phyloP scores from a whole-genome alignment of 2,113 vertebrate species.

The Eulemur macaco region DNA sequence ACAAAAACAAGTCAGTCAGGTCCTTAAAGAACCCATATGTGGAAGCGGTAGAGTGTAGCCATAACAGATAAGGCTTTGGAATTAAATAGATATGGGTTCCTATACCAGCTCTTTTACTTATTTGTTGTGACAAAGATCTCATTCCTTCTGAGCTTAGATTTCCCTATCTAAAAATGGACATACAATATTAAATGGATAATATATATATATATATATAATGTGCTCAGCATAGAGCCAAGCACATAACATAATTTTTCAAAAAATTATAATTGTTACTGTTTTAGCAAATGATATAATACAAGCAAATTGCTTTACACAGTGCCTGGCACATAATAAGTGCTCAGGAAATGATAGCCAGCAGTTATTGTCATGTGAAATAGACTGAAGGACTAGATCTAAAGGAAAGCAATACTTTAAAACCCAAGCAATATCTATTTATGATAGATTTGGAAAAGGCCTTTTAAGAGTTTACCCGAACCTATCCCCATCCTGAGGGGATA shows the following conservation, averaged over 20 bases:
- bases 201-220: not conserved
- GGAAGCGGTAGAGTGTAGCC: not conserved
- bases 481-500: not conserved
- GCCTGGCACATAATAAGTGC: not conserved
- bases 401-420: not conserved
- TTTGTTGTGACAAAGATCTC: not conserved
- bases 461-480: slow-evolving; percentile 11
- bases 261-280: slow-evolving; percentile 7
- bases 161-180: not conserved
- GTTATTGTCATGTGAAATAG: not conserved
- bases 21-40: not conserved
- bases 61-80: not conserved
- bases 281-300: slow-evolving; percentile 6
- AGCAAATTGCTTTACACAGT: slow-evolving; percentile 8
- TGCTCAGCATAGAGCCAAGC: not conserved
- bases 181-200: slow-evolving; percentile 1
- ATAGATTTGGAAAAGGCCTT: slow-evolving; percentile 22
- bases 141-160: slow-evolving; percentile 5
- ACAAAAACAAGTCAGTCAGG: not conserved
- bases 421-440: not conserved
- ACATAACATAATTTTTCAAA: slow-evolving; percentile 11
- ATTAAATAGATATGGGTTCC: not conserved
- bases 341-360: slow-evolving; percentile 35
- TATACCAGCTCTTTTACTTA: not conserved
- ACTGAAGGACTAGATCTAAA: not conserved